Evolutionary conservation across 2,888 invertebrate species (phyloP).

Genomic region (Caenorhabditis sp.): DNA sequence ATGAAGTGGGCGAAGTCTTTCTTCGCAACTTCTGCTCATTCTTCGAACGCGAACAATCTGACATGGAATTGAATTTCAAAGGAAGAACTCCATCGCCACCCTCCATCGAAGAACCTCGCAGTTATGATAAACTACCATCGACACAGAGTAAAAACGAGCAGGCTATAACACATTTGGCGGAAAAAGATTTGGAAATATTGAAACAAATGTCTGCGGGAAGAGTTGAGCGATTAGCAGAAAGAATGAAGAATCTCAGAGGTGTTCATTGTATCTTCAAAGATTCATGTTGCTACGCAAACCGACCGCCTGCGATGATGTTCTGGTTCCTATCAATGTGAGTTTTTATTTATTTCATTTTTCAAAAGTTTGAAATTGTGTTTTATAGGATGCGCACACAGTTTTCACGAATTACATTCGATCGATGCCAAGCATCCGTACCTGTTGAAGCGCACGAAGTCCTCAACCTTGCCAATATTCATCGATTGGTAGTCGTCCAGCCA

Average conservation of each 20-base stretch:
- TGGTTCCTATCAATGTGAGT: slow-evolving; percentile 27
- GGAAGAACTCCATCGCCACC: slow-evolving; percentile 9
- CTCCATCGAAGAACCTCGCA: neutral
- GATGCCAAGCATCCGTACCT: slow-evolving; percentile 20
- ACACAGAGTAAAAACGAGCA: slow-evolving; percentile 19
- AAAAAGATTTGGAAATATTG: slow-evolving; percentile 6
- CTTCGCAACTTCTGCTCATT: slow-evolving; percentile 43
- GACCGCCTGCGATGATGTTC: slow-evolving; percentile 35
- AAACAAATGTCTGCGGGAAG: slow-evolving; percentile 21
- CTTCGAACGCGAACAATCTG: slow-evolving; percentile 23
- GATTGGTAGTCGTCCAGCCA: slow-evolving; percentile 30
- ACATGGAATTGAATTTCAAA: slow-evolving; percentile 6
- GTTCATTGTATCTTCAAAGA: slow-evolving; percentile 38
- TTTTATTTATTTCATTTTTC: neutral
- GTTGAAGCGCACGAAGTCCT: slow-evolving; percentile 29
- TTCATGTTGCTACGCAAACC: slow-evolving; percentile 29
- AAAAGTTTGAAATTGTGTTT: neutral
- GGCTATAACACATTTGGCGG: neutral
- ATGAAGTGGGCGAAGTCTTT: slow-evolving; percentile 26
- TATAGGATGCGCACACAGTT: slow-evolving; percentile 12
- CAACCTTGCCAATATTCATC: slow-evolving; percentile 19
- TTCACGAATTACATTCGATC: slow-evolving; percentile 31
- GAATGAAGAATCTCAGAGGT: slow-evolving; percentile 6
- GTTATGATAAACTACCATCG: slow-evolving; percentile 6
- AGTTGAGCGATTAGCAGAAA: slow-evolving; percentile 29